Evolutionary conservation across 2,797 vertebrate species (phyloP).

Genomic region (Pagetopsis macropterus): DNA sequence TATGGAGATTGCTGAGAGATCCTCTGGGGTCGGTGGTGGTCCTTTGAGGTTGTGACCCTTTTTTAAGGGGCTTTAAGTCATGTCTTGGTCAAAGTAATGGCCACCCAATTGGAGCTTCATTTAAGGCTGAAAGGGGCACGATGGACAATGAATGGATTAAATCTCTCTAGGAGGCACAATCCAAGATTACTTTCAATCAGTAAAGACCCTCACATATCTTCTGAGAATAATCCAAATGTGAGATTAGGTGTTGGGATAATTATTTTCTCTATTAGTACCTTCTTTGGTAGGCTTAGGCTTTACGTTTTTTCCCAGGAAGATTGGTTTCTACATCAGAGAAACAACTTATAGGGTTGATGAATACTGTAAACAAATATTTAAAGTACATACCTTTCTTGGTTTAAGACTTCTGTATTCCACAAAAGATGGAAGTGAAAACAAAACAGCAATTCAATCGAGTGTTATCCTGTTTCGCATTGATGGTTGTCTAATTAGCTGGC

Average conservation of each 20-base stretch:
- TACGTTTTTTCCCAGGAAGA: constrained; percentile 1
- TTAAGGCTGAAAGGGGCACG: constrained; percentile 51
- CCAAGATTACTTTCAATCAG: constrained; percentile 61
- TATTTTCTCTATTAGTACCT: constrained; percentile 14
- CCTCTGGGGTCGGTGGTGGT: constrained; percentile 40
- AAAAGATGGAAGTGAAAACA: background rate
- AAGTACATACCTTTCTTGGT: background rate
- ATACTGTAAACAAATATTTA: background rate
- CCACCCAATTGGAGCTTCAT: constrained; percentile 68
- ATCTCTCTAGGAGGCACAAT: constrained; percentile 50
- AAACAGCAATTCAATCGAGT: background rate
- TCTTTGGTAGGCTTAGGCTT: constrained; percentile 16
- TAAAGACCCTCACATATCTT: constrained; percentile 40
- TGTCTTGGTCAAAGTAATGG: constrained; percentile 55
- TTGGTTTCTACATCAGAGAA: background rate
- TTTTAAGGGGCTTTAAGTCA: constrained; percentile 37
- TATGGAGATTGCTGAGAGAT: constrained; percentile 36
- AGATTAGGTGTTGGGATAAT: constrained; percentile 38
- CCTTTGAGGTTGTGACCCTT: constrained; percentile 56
- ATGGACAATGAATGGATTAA: constrained; percentile 74
- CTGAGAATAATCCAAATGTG: constrained; percentile 52
- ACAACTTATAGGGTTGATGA: background rate
- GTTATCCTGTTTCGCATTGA: background rate
- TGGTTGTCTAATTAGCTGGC: background rate
- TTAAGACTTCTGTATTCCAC: background rate